Evolutionary conservation across 2,888 invertebrate species (phyloP), one percentile per base, ranked within the genome.

Genomic region (Amphipyra tragopoginis): DNA sequence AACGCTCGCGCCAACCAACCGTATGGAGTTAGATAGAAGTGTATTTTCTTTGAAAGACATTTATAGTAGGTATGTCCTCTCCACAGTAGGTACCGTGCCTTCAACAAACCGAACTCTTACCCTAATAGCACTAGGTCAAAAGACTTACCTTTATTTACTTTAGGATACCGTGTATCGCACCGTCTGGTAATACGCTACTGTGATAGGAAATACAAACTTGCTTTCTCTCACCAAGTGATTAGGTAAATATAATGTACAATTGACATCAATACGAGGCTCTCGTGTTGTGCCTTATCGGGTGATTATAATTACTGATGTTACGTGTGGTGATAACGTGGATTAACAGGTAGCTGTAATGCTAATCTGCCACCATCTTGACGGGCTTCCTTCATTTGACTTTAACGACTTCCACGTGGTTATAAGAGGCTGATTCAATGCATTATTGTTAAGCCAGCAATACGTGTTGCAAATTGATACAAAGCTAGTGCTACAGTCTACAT

Each of bases 201-300:
- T 11, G 38, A 38, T 11, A 38, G n/a, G 38, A 40, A 13, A 40
- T 13, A 40, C 9, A n/a, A 15, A 11, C 36, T 38, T 2, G 36
- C 36, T 49, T 38, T 72, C 65, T 26, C 65, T 29, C 3, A 15
- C 13, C 29, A 36, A 72, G 38, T 55, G 36, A 43, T n/a, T 26
- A 29, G 8, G 40, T 33, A 68, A 68, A 72, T 34, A 68, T 13
- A 29, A 51, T 9, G 10, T 10, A 2, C 26, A 52, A 52, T 38
- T 66, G 51, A 57, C 72, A 52, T 44, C 7, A 44, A 72, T 44
- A 52, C 39, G n/a, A 40, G 34, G 8, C 66, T n/a, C 10, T 39
- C 33, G 34, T 15, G 11, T 50, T 33, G 4, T 21, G 11, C 1
- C 38, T 42, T 72, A 65, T 67, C 66, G 5, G n/a, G 10, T 49